Base-by-base conservation (phyloP, 2,113 vertebrate genomes). In the Herpailurus yagouaroundi region DNA sequence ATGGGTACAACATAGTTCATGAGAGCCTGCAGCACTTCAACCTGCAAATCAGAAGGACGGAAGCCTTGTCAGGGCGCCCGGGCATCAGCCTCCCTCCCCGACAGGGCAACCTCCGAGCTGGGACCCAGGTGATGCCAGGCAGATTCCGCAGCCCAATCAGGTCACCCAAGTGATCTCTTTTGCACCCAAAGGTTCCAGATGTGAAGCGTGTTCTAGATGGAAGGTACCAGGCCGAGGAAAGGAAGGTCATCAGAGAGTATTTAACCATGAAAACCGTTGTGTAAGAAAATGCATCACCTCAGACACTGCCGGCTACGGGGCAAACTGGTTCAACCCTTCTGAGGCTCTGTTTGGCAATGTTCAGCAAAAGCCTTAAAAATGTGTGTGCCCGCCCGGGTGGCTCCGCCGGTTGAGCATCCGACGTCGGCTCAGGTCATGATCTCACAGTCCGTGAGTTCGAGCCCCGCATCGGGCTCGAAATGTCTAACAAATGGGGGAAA, bases 31-130 rank as follows among this genome's bases (percentile, higher is more conserved):
- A 98, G 66, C n/a, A 83, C 2, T 18, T 48, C 25, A 12, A 97
- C 97, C 98, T 98, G 81, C n/a, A 52, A 69, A 18, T 12, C 25
- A 19, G 36, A 11, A 15, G 5, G 36, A 57, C 0, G 0, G 52
- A 25, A 38, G 36, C 25, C 14, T 2, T 0, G 0, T 14, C 38
- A 74, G 50, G 48, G n/a, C 19, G 9, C 7, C 0, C 19, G 4
- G 16, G 73, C 52, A 0, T 33, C 64, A 64, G 14, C 45, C 9
- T 6, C 15, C 48, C 27, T 38, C 15, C 38, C 68, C 15, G 2
- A 4, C 27, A 1, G 38, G 14, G 55, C 52, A 19, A 29, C 80
- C 57, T 36, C 36, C 16, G 16, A 52, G 50, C 41, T 6, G 11
- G 66, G 91, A 64, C 38, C 16, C 27, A 8, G 6, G 52, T 4